phyloP scores from a whole-genome alignment of 35 echinoderm and acorn worm genomes.

The Ophioderma brevispina region DNA sequence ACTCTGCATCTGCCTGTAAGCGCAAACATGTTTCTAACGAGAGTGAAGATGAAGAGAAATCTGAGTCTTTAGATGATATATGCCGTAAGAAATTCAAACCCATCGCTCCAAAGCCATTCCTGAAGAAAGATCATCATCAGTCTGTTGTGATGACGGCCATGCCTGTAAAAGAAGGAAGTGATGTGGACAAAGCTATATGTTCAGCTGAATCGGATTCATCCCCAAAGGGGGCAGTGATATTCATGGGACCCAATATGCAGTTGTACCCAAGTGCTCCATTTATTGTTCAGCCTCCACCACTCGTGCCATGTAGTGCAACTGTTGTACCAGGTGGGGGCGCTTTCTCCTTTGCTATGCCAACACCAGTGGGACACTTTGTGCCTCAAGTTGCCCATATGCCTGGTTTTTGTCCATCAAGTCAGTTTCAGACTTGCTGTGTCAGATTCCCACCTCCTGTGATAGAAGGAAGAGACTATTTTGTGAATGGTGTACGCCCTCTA shows the following conservation, averaged over 20 bases:
- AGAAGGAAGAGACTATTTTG: background rate
- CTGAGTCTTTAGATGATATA: slow-evolving; percentile 72
- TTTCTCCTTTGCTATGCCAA: slow-evolving; percentile 32
- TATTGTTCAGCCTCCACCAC: slow-evolving; percentile 18
- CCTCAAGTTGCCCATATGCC: background rate
- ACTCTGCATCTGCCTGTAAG: background rate
- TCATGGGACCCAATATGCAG: slow-evolving; percentile 38
- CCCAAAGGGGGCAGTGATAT: slow-evolving; percentile 13
- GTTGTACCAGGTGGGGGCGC: slow-evolving; percentile 34
- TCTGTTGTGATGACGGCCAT: slow-evolving; percentile 73
- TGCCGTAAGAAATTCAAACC: slow-evolving; percentile 99
- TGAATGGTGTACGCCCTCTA: background rate
- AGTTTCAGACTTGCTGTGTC: background rate
- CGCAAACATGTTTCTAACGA: slow-evolving; percentile 15
- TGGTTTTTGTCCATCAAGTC: background rate
- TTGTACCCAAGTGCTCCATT: slow-evolving; percentile 40
- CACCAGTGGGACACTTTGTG: background rate
- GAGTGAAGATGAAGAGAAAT: slow-evolving; percentile 58
- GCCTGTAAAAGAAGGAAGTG: slow-evolving; percentile 68
- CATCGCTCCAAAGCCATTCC: slow-evolving; percentile 93
- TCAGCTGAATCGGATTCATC: background rate
- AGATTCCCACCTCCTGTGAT: background rate
- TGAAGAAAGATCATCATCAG: slow-evolving; percentile 92
- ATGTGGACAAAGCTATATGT: background rate
- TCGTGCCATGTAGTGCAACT: slow-evolving; percentile 3